Conservation (phyloP, 30 jellyfish, hydroid and myxozoan species). For the Catostylus mosaicus region DNA sequence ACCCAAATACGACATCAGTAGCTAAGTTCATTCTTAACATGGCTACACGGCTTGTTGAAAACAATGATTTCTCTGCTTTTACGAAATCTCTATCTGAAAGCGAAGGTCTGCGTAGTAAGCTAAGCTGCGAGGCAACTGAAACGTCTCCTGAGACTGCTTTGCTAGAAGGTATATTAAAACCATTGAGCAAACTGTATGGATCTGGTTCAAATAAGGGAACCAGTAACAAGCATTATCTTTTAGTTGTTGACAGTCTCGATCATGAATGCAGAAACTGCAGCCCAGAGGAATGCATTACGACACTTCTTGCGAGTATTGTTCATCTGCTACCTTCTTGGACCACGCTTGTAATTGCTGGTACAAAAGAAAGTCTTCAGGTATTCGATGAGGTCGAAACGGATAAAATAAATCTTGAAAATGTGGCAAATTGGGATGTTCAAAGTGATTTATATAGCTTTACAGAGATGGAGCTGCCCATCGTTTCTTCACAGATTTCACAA, state of each 20-base stretch:
- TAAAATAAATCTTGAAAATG: conserved; percentile 46
- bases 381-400: conserved; percentile 3
- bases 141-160: conserved; percentile 45
- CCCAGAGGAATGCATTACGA: conserved; percentile 45
- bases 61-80: conserved; percentile 29
- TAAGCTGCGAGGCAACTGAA: conserved; percentile 42
- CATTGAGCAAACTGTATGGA: conserved; percentile 28
- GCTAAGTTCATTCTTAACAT: conserved; percentile 43
- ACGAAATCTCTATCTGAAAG: conserved; percentile 32
- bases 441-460: conserved; percentile 56
- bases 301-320: conserved; percentile 37
- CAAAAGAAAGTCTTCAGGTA: conserved; percentile 30
- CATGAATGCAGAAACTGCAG: conserved; percentile 57
- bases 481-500: conserved; percentile 28
- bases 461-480: conserved; percentile 34
- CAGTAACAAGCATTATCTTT: neutral
- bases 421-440: conserved; percentile 72
- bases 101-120: neutral
- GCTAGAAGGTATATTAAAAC: conserved; percentile 47
- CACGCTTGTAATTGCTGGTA: conserved; percentile 56
- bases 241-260: conserved; percentile 52
- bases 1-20: conserved; percentile 40
- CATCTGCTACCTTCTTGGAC: conserved; percentile 61
- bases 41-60: conserved; percentile 65
- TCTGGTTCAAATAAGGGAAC: neutral